phyloP scores from a whole-genome alignment of 1,140 invertebrate species.

The Chlorops oryzae region DNA sequence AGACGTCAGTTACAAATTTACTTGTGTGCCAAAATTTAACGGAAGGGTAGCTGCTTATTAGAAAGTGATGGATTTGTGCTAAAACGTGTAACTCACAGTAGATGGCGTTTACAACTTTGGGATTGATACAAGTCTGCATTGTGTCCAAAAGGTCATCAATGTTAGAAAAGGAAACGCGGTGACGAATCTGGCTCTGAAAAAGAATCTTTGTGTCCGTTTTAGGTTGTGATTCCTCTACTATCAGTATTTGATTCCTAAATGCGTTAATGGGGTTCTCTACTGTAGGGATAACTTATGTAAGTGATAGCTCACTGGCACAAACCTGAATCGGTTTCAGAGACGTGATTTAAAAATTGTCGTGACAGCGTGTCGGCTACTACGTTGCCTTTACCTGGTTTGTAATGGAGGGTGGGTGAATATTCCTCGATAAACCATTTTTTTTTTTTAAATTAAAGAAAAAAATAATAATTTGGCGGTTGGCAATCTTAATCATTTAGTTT shows the following conservation, averaged over 20 bases:
- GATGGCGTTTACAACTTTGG: constrained; percentile 18
- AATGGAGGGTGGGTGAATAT: constrained; percentile 33
- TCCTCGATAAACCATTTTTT: constrained; percentile 52
- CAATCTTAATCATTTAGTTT: no score
- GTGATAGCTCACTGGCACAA: constrained; percentile 16
- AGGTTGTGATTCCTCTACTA: no score
- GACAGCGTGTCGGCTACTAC: constrained; percentile 38
- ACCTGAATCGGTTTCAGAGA: constrained; percentile 1
- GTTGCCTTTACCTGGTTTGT: constrained; percentile 45
- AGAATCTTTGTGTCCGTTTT: no score
- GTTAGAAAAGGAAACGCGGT: no score
- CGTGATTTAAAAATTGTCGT: constrained; percentile 11
- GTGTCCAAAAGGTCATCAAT: no score
- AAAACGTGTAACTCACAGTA: constrained; percentile 19
- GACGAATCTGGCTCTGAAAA: no score
- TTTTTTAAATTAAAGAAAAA: no score
- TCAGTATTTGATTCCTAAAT: constrained; percentile 16
- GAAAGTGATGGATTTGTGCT: constrained; percentile 3
- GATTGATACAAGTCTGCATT: no score
- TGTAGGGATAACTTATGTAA: constrained; percentile 13
- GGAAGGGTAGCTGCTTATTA: background rate
- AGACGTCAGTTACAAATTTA: no score
- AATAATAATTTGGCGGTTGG: no score
- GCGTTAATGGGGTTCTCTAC: constrained; percentile 18
- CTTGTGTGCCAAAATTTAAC: constrained; percentile 1